phyloP scores from a whole-genome alignment of 2,888 invertebrate species.

The Eupithecia subumbrata region DNA sequence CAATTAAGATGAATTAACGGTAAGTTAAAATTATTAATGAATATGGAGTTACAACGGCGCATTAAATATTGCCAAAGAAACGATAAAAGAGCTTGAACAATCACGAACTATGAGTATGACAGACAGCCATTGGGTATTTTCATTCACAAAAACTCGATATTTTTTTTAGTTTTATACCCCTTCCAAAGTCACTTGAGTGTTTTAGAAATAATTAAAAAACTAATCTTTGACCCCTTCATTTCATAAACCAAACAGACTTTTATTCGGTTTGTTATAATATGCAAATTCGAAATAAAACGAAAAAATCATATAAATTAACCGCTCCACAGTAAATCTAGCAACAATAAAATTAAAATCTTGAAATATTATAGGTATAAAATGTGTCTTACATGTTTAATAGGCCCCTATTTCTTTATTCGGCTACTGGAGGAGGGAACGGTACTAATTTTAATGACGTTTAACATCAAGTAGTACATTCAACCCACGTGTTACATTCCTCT shows the following conservation, averaged over 20 bases:
- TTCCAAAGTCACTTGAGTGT: neutral
- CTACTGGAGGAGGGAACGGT: slow-evolving; percentile 64
- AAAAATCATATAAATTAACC: slow-evolving; percentile 60
- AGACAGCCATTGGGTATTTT: neutral
- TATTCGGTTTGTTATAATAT: slow-evolving; percentile 56
- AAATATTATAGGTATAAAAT: slow-evolving; percentile 70
- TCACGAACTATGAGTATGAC: neutral
- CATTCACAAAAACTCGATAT: neutral
- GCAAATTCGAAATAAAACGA: slow-evolving; percentile 62
- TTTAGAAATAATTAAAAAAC: neutral
- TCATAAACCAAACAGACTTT: slow-evolving; percentile 37
- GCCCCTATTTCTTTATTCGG: slow-evolving; percentile 67
- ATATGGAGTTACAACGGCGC: neutral
- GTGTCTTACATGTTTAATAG: slow-evolving; percentile 69
- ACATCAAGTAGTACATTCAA: slow-evolving; percentile 55
- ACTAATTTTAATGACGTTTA: slow-evolving; percentile 61
- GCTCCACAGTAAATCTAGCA: slow-evolving; percentile 66
- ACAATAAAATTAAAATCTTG: slow-evolving; percentile 69
- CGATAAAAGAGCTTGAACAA: neutral
- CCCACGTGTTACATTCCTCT: slow-evolving; percentile 44
- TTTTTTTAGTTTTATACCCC: neutral
- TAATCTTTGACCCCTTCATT: slow-evolving; percentile 26
- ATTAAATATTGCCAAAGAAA: neutral
- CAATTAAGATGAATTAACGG: slow-evolving; percentile 25
- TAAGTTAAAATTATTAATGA: slow-evolving; percentile 15